Conservation (phyloP, 2,888 invertebrate species). For the Stegana nigrithorax region DNA sequence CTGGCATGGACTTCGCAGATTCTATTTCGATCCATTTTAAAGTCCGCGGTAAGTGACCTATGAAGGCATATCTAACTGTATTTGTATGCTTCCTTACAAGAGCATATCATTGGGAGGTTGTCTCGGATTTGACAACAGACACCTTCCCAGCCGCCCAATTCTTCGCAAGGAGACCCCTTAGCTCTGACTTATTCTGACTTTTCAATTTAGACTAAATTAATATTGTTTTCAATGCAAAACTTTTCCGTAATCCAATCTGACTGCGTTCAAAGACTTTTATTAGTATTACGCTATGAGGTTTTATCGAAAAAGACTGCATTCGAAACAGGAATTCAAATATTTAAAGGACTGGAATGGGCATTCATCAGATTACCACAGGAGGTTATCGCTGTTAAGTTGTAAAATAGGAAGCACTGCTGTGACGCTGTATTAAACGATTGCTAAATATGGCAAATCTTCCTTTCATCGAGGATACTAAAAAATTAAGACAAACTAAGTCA, state of each 20-base stretch:
- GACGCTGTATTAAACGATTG: neutral
- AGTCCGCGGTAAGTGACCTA: slow-evolving; percentile 12
- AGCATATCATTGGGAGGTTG: slow-evolving; percentile 33
- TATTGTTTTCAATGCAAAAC: slow-evolving; percentile 27
- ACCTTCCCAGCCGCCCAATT: slow-evolving; percentile 27
- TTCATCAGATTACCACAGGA: slow-evolving; percentile 23
- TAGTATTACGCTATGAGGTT: slow-evolving; percentile 19
- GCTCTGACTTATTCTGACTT: slow-evolving; percentile 12
- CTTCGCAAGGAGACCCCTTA: no score
- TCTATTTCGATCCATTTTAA: slow-evolving; percentile 20
- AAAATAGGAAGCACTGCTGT: slow-evolving; percentile 20
- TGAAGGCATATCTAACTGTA: slow-evolving; percentile 29
- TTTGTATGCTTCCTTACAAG: slow-evolving; percentile 31
- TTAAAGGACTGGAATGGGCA: slow-evolving; percentile 11
- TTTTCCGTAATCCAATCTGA: slow-evolving; percentile 16
- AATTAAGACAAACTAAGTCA: slow-evolving; percentile 24
- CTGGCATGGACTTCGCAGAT: slow-evolving; percentile 23
- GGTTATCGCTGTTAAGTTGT: slow-evolving; percentile 23
- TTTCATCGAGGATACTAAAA: slow-evolving; percentile 10
- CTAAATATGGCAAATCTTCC: slow-evolving; percentile 20
- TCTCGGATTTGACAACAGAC: slow-evolving; percentile 25
- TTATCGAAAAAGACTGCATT: slow-evolving; percentile 11
- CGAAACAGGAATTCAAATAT: slow-evolving; percentile 18
- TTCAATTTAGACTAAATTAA: slow-evolving; percentile 16
- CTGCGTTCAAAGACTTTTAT: slow-evolving; percentile 11